phyloP scores from a whole-genome alignment of 2,113 vertebrate genomes.

The Pteronura brasiliensis region DNA sequence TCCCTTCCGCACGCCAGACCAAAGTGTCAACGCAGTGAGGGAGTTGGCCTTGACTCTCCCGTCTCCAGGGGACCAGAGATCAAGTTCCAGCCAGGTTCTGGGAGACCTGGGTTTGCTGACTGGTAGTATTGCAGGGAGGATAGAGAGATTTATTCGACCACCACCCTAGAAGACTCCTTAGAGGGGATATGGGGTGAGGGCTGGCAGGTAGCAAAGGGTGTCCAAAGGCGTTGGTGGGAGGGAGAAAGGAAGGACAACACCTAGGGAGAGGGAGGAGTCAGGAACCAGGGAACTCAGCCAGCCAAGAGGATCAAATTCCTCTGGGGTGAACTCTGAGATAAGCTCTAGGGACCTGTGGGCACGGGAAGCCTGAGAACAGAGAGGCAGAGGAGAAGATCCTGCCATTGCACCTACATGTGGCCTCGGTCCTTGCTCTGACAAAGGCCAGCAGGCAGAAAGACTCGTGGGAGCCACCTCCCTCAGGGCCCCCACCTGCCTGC shows the following conservation, averaged over 20 bases:
- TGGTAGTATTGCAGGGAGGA: accelerated
- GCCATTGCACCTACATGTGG: background rate
- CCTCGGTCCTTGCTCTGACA: background rate
- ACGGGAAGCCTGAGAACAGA: background rate
- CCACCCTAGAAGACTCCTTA: background rate
- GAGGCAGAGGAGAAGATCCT: background rate
- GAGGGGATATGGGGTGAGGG: background rate
- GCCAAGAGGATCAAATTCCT: conserved; percentile 68
- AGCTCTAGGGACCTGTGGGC: background rate
- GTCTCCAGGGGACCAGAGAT: background rate
- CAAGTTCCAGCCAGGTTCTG: background rate
- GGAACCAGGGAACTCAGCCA: background rate
- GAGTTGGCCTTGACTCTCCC: background rate
- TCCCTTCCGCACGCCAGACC: background rate
- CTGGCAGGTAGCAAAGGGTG: too few relatives aligned
- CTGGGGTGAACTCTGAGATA: conserved; percentile 42
- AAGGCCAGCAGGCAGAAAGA: background rate
- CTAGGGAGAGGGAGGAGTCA: conserved; percentile 41
- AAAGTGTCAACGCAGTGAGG: too few relatives aligned
- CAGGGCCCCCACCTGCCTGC: background rate
- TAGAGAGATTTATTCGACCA: background rate
- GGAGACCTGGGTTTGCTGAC: background rate
- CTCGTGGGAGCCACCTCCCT: background rate
- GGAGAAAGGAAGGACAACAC: background rate
- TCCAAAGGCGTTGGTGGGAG: background rate